Percentiles rank a stretch among this genome's conserved stretches.
Conservation (phyloP, 2,113 vertebrate genomes). For the Aphyosemion australe region DNA sequence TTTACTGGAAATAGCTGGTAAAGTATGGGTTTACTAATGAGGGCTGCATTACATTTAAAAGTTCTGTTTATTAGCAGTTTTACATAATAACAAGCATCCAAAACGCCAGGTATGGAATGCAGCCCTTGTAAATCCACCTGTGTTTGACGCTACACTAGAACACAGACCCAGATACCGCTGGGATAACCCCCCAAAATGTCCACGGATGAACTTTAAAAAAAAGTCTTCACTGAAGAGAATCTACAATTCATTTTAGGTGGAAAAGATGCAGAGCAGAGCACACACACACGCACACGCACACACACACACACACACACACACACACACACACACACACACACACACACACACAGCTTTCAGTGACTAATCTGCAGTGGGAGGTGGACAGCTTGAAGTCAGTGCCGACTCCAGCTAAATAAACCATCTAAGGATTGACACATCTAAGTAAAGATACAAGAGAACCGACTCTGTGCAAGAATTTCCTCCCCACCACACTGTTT, state of each 20-base stretch:
- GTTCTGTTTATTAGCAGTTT: too few species aligned
- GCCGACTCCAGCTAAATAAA: conserved; percentile 74
- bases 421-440: conserved; percentile 71
- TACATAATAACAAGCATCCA: too few species aligned
- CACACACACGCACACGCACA: too few species aligned
- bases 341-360: conserved; percentile 44
- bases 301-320: too few species aligned
- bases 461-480: conserved; percentile 50
- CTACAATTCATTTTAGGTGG: conserved; percentile 46
- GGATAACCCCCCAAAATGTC: background rate
- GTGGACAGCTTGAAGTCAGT: conserved; percentile 74
- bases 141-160: too few species aligned
- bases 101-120: too few species aligned
- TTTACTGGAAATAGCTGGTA: too few species aligned
- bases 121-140: too few species aligned
- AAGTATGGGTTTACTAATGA: too few species aligned
- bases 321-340: conserved; percentile 10
- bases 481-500: conserved; percentile 46
- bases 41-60: too few species aligned
- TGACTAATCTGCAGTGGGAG: conserved; percentile 77
- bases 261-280: conserved; percentile 28
- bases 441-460: conserved; percentile 67
- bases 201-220: too few species aligned
- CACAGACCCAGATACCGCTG: too few species aligned
- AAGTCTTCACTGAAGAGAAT: conserved; percentile 37